Evolutionary conservation across 2,797 vertebrate genomes (phyloP), one percentile per base, ranked within the genome.

Genomic region (Notolabrus celidotus): DNA sequence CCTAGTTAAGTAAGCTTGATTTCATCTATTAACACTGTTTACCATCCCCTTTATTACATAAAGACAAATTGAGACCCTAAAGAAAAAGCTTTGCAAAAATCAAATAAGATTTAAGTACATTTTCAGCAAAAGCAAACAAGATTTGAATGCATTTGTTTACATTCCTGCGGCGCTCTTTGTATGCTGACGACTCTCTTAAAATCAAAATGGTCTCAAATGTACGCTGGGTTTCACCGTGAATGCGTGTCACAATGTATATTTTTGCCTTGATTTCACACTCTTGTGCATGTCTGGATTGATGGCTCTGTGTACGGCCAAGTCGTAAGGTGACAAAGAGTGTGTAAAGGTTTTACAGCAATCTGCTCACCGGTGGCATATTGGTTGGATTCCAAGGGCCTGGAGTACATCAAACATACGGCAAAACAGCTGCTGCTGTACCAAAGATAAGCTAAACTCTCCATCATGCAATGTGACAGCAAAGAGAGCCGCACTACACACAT

Each of bases 401-500:
- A 83, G 87, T 89, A 81, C 84, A 89, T 84, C 73, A 84, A 77
- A 84, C 87, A 88, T 83, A 82, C 70, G 72, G 86, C 77, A 79
- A 89, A 86, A 87, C 88, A 86, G 85, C 85, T 88, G 87, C 85
- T 74, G 78, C 86, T 50, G 52, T 74, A 41, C 58, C 15, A 77
- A 83, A 85, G 90, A 88, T 86, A 86, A 87, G 86, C 84, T 87
- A 81, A 90, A 86, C 83, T 83, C 88, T 91, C 84, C 89, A 90
- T 91, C 89, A 88, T 77, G 68, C 70, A 61, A 80, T 67, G 74
- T 86, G 90, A 89, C 87, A 88, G 79, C 84, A 78, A 65, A 45
- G 74, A 84, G 84, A 81, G 86, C 77, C 71, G 59, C 71, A 54
- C 65, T 71, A 83, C 86, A 79, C 83, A 83, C 86, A 86, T 89